Conservation (phyloP, 2,888 invertebrate genomes). For the Lasioglossum leucozonium region DNA sequence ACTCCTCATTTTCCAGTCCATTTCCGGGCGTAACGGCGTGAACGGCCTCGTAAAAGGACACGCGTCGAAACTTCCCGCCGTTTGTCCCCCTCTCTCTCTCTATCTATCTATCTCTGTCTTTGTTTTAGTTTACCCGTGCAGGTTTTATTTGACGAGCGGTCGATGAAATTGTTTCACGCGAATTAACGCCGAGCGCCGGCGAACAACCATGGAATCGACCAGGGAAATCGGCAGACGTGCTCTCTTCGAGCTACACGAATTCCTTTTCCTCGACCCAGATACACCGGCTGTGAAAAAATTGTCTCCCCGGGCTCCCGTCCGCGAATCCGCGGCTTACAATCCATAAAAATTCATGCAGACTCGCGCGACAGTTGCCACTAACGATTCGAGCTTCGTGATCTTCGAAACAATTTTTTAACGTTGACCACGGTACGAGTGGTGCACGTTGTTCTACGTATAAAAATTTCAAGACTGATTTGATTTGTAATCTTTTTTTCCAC, state of each 20-base stretch:
- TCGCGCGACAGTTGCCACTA: background rate
- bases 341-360: background rate
- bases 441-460: too few species aligned
- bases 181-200: conserved; percentile 6
- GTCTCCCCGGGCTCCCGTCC: background rate
- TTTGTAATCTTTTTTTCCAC: too few species aligned
- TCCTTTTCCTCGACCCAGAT: background rate
- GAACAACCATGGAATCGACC: conserved; percentile 4
- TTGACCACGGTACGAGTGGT: background rate
- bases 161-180: conserved; percentile 20
- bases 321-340: background rate
- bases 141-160: conserved; percentile 2
- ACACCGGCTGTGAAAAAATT: background rate
- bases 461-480: too few species aligned
- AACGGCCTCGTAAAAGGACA: conserved; percentile 26
- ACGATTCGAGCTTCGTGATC: background rate
- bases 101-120: background rate
- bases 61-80: conserved; percentile 35
- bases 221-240: conserved; percentile 2
- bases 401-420: background rate
- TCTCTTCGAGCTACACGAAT: background rate
- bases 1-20: conserved; percentile 49
- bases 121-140: background rate
- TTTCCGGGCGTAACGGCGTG: conserved; percentile 27
- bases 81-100: background rate